Percentiles rank a stretch among this genome's conserved stretches.
phyloP scores from a whole-genome alignment of 2,113 vertebrate species.

The Equus quagga region DNA sequence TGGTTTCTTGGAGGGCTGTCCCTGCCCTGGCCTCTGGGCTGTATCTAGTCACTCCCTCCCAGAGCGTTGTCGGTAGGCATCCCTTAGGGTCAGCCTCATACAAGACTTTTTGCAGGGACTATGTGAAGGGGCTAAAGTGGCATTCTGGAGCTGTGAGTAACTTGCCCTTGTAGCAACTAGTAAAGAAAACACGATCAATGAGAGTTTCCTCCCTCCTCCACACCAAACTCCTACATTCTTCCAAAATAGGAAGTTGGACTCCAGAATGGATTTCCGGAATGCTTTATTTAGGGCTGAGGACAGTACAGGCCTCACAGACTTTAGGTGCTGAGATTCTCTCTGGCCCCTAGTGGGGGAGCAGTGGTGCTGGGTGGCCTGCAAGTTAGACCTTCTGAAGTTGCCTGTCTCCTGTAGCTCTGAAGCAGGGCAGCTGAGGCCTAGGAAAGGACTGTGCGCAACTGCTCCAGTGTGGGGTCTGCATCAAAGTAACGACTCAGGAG shows the following conservation, averaged over 20 bases:
- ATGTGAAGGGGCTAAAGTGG: neutral
- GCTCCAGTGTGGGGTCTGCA: neutral
- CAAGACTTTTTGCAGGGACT: neutral
- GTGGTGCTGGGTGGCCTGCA: neutral
- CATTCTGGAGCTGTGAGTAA: neutral
- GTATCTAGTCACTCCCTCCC: neutral
- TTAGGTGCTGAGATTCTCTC: neutral
- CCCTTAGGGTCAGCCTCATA: neutral
- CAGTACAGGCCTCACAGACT: neutral
- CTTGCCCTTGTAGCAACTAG: neutral
- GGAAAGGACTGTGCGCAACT: neutral
- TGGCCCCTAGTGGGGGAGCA: too few species aligned
- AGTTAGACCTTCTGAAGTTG: neutral
- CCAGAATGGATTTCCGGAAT: neutral
- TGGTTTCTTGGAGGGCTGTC: neutral
- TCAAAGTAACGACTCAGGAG: neutral
- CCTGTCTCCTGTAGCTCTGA: neutral
- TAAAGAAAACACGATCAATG: constrained; percentile 43
- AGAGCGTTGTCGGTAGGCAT: constrained; percentile 23
- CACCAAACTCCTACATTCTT: neutral
- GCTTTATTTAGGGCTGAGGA: neutral
- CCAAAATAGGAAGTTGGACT: constrained; percentile 32
- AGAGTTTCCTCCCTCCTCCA: neutral
- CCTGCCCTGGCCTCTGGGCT: neutral
- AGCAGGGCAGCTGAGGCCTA: too few species aligned